Conservation (phyloP, 2,888 invertebrate species). For the Pandemis heparana region DNA sequence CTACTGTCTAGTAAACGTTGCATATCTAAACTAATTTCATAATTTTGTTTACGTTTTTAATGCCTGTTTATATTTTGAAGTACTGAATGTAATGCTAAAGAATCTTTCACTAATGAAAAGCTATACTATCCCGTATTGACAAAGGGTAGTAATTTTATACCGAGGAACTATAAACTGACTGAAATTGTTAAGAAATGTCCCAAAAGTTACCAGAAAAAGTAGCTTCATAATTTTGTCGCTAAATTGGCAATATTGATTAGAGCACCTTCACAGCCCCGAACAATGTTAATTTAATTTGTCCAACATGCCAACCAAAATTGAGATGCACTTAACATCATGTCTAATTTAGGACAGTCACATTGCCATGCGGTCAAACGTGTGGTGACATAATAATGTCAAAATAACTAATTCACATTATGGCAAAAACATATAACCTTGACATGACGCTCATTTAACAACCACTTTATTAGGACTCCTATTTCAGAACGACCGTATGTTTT, state of each 20-base stretch:
- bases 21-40: neutral
- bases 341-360: conserved; percentile 1
- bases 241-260: too few relatives aligned
- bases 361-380: neutral
- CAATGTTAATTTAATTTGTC: neutral
- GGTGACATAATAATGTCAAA: conserved; percentile 22
- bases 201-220: too few relatives aligned
- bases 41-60: too few relatives aligned
- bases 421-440: conserved; percentile 16
- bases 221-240: too few relatives aligned
- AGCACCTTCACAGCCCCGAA: neutral
- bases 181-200: too few relatives aligned
- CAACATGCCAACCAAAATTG: neutral
- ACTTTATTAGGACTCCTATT: neutral
- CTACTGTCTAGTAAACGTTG: neutral
- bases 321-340: neutral
- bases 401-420: conserved; percentile 8
- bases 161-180: too few relatives aligned
- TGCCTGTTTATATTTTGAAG: too few relatives aligned
- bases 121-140: too few relatives aligned
- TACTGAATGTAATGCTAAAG: too few relatives aligned
- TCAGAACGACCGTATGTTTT: neutral
- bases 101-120: too few relatives aligned
- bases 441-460: neutral
- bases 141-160: too few relatives aligned